phyloP scores from a whole-genome alignment of 2,888 invertebrate species.

The Pristionchus mayeri region DNA sequence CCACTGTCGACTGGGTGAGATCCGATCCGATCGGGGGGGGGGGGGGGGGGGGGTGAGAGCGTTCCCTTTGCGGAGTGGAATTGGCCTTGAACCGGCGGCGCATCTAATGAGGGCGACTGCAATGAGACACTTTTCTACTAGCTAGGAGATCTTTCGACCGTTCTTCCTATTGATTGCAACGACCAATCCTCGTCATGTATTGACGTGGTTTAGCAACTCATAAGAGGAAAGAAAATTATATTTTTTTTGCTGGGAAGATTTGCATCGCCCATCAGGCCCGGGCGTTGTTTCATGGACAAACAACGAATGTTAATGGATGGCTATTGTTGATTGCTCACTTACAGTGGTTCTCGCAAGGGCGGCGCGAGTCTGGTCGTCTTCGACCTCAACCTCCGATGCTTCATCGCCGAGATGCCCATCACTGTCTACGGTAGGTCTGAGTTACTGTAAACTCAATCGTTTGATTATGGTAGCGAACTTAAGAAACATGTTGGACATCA shows the following conservation, averaged over 20 bases:
- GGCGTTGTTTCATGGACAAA: too few species aligned
- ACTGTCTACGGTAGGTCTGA: conserved; percentile 27
- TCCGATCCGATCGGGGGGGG: too few species aligned
- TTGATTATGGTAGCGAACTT: too few species aligned
- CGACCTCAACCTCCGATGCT: conserved; percentile 70
- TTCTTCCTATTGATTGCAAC: too few species aligned
- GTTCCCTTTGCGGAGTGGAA: background rate
- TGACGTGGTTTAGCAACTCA: too few species aligned
- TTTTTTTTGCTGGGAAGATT: conserved; percentile 52
- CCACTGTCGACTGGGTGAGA: too few species aligned
- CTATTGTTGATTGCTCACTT: too few species aligned
- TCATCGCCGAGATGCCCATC: conserved; percentile 58
- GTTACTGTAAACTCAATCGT: background rate
- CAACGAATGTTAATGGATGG: too few species aligned
- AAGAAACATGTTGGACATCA: too few species aligned
- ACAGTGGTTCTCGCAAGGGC: conserved; percentile 72
- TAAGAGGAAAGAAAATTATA: background rate
- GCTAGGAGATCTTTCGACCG: background rate
- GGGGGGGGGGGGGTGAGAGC: too few species aligned
- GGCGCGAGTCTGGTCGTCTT: conserved; percentile 72
- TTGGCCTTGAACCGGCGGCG: conserved; percentile 16
- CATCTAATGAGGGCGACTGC: conserved; percentile 3
- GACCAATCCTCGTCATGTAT: too few species aligned
- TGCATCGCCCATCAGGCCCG: too few species aligned
- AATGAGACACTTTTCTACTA: conserved; percentile 15